These are phyloP conservation scores for Tyrannus savana DNA, from an alignment of 2,113 vertebrate species.

Conservation along the genomic window DNA sequence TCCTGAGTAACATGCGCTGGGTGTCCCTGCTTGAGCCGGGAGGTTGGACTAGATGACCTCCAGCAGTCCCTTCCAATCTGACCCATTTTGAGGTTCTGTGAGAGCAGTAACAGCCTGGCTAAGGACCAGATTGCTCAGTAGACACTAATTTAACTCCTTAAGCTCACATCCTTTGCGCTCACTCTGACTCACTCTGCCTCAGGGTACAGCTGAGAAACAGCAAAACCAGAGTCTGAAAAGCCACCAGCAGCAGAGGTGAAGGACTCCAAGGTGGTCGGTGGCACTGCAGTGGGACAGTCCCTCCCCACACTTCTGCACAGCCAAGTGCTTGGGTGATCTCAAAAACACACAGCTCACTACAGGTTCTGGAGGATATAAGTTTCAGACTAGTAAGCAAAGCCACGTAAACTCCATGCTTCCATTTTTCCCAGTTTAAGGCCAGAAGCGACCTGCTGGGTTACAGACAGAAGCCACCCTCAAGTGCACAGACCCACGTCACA, in stretches of 20 bases:
- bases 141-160: background rate
- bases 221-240: background rate
- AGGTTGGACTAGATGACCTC: background rate
- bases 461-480: background rate
- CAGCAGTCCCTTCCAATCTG: background rate
- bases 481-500: background rate
- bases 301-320: background rate
- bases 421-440: background rate
- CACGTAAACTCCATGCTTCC: background rate
- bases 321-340: background rate
- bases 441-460: background rate
- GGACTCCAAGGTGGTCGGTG: fast-evolving
- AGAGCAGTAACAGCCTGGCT: background rate
- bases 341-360: background rate
- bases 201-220: background rate
- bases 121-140: background rate
- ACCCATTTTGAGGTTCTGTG: background rate
- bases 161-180: background rate
- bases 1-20: background rate
- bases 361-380: background rate
- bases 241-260: fast-evolving
- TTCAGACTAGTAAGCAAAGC: background rate
- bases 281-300: background rate
- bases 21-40: background rate
- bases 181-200: background rate